These are phyloP conservation scores for Periphyllus acericola DNA, from an alignment of 2,888 invertebrate genomes.

Conservation along the genomic window DNA sequence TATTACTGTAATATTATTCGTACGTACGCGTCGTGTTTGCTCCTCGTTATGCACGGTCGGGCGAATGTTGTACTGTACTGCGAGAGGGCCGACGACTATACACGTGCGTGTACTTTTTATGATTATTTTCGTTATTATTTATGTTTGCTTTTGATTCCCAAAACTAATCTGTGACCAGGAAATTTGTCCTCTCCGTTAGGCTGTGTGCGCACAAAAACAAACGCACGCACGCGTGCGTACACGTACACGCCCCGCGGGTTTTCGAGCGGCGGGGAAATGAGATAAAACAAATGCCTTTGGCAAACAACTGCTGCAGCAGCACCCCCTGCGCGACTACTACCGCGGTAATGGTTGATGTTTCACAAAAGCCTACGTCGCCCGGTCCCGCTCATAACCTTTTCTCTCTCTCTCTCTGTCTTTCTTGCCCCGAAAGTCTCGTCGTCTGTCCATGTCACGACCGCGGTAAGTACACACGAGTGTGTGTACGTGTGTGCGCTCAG, in stretches of 20 bases:
- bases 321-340: neutral
- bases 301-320: slow-evolving; percentile 19
- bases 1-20: neutral
- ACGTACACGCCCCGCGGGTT: neutral
- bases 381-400: too few species aligned
- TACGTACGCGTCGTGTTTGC: neutral
- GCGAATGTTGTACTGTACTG: neutral
- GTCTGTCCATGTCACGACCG: slow-evolving; percentile 17
- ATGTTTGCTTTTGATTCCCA: slow-evolving; percentile 42
- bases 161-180: slow-evolving; percentile 42
- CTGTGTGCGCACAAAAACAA: neutral
- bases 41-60: neutral
- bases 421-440: slow-evolving; percentile 1
- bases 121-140: slow-evolving; percentile 7
- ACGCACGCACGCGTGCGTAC: neutral
- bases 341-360: slow-evolving; percentile 35
- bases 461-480: neutral
- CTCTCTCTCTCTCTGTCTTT: neutral
- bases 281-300: slow-evolving; percentile 57
- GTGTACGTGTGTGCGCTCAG: neutral
- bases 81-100: neutral
- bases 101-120: neutral
- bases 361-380: slow-evolving; percentile 18
- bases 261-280: neutral
- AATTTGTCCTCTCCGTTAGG: neutral